Conservation (phyloP, 1,140 invertebrate species). For the Cherax destructor region DNA sequence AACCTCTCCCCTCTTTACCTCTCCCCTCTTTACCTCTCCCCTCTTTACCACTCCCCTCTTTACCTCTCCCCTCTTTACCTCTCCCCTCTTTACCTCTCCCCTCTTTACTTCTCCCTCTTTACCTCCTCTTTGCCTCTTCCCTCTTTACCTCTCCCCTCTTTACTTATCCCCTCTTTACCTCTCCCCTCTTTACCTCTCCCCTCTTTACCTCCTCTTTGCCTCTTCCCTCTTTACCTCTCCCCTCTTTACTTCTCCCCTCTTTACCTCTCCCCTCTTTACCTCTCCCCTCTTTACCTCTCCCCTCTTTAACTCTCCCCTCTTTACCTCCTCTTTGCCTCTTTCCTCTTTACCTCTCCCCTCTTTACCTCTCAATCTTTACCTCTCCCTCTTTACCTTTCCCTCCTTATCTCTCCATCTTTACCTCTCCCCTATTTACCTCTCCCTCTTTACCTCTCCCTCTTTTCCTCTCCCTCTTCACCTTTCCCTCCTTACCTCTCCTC, state of each 20-base stretch:
- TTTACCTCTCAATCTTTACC: no score
- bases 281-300: neutral
- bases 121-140: no score
- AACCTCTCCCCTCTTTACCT: neutral
- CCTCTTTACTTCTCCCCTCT: no score
- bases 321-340: neutral
- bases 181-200: neutral
- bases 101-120: neutral
- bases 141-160: neutral
- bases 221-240: no score
- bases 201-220: no score
- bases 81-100: neutral
- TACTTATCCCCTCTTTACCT: no score
- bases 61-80: neutral
- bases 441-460: no score
- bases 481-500: neutral
- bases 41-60: no score
- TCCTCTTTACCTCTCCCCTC: neutral
- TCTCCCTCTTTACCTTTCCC: no score
- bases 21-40: no score
- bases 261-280: neutral
- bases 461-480: neutral
- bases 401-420: no score
- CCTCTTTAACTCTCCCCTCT: neutral
- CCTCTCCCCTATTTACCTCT: no score